Conservation (phyloP, 2,797 vertebrate genomes). For the Girardinus metallicus region DNA sequence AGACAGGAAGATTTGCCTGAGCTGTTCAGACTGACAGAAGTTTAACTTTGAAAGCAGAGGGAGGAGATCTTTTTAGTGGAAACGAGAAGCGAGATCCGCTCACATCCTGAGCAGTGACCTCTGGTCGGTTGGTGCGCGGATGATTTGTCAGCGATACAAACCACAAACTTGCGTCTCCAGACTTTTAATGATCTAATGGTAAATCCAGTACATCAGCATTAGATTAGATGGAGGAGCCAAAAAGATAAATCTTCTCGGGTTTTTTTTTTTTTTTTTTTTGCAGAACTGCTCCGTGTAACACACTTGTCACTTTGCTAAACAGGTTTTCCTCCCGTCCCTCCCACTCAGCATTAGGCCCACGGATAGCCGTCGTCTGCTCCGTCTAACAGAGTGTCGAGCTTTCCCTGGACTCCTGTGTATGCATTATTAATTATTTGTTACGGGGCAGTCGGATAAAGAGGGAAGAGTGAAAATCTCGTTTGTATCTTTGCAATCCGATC, state of each 20-base stretch:
- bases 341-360: slow-evolving; percentile 64
- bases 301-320: slow-evolving; percentile 22
- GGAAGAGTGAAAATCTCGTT: slow-evolving; percentile 43
- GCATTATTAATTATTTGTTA: slow-evolving; percentile 76
- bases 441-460: slow-evolving; percentile 29
- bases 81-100: background rate
- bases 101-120: background rate
- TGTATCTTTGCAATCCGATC: slow-evolving; percentile 46
- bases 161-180: background rate
- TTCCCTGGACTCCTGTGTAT: slow-evolving; percentile 69
- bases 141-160: background rate
- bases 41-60: background rate
- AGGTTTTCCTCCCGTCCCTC: slow-evolving; percentile 48
- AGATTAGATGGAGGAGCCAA: slow-evolving; percentile 19
- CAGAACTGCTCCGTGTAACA: slow-evolving; percentile 17
- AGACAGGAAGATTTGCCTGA: background rate
- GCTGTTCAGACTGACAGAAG: background rate
- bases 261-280: background rate
- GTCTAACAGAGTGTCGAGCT: slow-evolving; percentile 66
- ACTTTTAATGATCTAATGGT: background rate
- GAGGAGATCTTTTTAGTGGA: background rate
- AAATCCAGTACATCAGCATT: slow-evolving; percentile 10
- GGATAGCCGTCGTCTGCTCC: slow-evolving; percentile 63
- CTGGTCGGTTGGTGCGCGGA: background rate
- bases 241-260: slow-evolving; percentile 17